Base-by-base conservation (phyloP, 2,888 invertebrate genomes). In the Erebia epiphron region DNA sequence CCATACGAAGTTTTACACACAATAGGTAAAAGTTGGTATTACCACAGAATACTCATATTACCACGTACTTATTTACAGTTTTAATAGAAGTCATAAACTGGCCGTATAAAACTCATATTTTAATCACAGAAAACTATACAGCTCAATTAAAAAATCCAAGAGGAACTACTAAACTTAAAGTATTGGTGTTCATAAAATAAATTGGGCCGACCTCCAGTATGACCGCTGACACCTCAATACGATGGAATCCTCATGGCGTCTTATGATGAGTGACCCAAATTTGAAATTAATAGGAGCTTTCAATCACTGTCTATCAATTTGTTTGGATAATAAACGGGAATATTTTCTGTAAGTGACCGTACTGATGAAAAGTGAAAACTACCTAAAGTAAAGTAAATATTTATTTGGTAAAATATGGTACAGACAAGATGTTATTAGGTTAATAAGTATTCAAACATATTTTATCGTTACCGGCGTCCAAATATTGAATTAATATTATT, bases 231-330 rank as follows among this genome's bases (percentile, higher is more conserved):
- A 69, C 74, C 72, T 74, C 69, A 71, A 71, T 69, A 70, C 65
- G 54, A 66, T 62, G 75, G 69, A 72, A 73, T 68, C 68, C 67
- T 69, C 57, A 21, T 69, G 56, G 69, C 46, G 62, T 26, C 67
- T 58, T 56, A 68, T 61, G 67, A 62, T 26, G 68, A 66, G 63
- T 73, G 75, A 74, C 74, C 75, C 68, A 73, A 69, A 74, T 74
- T 66, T 70, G 54, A 10, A 26, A 49, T 54, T 67, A 69, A 60
- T 67, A 71, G 56, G 68, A 57, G 70, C 64, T 65, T 74, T 69
- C 72, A 74, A 74, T 74, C 70, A 74, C 66, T 64, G 68, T 57
- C 68, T 26, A 69, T 67, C 67, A 70, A 52, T 63, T 60, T 63
- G 67, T 67, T 67, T 67, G 49, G 41, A 49, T 58, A 41, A 16